Conservation (phyloP, 2,113 vertebrate species). For the Labeo catla region DNA sequence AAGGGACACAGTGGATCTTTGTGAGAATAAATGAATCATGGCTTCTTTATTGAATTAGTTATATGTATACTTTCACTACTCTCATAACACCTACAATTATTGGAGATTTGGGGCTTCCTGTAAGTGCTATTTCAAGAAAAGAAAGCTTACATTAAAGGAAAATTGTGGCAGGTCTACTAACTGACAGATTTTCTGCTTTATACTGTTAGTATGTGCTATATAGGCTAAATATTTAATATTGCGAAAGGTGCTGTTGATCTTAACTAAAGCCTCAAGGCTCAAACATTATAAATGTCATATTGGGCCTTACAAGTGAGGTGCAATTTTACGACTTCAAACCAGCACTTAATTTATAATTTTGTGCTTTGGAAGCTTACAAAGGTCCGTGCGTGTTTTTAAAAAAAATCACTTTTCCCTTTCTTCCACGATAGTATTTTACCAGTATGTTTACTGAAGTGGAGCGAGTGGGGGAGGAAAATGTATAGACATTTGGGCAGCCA, state of each 20-base stretch:
- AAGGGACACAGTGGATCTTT: constrained; percentile 61
- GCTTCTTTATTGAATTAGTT: constrained; percentile 58
- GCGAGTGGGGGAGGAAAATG: constrained; percentile 46
- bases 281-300: background rate
- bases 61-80: constrained; percentile 47
- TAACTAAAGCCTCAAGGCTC: constrained; percentile 10
- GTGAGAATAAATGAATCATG: constrained; percentile 54
- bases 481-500: constrained; percentile 46
- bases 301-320: background rate
- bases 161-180: background rate
- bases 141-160: constrained; percentile 36
- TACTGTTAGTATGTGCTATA: constrained; percentile 7
- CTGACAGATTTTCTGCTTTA: background rate
- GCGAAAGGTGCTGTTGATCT: constrained; percentile 16
- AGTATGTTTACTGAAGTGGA: constrained; percentile 35
- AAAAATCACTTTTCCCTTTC: background rate
- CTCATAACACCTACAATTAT: constrained; percentile 55
- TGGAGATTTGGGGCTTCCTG: constrained; percentile 55
- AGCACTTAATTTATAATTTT: background rate
- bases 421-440: background rate
- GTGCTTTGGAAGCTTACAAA: background rate
- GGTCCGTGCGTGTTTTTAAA: background rate
- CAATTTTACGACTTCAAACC: constrained; percentile 1
- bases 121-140: constrained; percentile 48
- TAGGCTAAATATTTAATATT: constrained; percentile 13